Base-by-base conservation (phyloP, 2,888 invertebrate genomes). In the Camptogramma bilineatum region DNA sequence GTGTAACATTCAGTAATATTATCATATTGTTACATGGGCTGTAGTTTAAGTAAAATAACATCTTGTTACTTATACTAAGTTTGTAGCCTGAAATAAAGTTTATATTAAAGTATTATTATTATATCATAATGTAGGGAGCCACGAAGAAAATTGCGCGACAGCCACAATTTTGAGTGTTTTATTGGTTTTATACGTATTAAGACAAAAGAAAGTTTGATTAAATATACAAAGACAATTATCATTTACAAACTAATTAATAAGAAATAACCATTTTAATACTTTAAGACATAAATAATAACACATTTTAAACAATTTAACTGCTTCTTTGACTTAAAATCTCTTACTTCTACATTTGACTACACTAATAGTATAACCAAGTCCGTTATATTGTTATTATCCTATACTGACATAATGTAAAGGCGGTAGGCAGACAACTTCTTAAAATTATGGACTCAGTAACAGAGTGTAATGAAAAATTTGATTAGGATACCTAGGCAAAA, bases 271-370 rank as follows among this genome's bases (percentile, higher is more conserved):
- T 90, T 92, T 91, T 92, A 93, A 93, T 93, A 93, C 93, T 93
- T 92, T 93, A 92, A 87, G 91, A 93, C 91, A 93, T 93, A 93
- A 93, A 92, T 93, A 93, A 92, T 92, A 93, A 93, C 93, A 93
- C 92, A 91, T 91, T 90, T 91, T 91, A 93, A 92, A 93, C 93
- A 93, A 92, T 92, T 92, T 89, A 91, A 92, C 93, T 90, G 91
- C 87, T 92, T 91, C 89, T 91, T 91, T 93, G 92, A 92, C 92
- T 93, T 92, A 92, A 91, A 89, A 91, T 91, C 90, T 91, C 91
- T 92, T 91, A 93, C 76, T 61, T 84, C 83, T 91, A 91, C 84
- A 86, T 79, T 90, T 88, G 88, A 91, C 90, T 93, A 93, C 88
- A 87, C 91, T 93, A 92, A 91, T 91, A 91, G 90, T 91, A 91